These are phyloP conservation scores for Plumapathes pennacea DNA, from an alignment of 92 coral and sea anemone genomes.

Conservation along the genomic window DNA sequence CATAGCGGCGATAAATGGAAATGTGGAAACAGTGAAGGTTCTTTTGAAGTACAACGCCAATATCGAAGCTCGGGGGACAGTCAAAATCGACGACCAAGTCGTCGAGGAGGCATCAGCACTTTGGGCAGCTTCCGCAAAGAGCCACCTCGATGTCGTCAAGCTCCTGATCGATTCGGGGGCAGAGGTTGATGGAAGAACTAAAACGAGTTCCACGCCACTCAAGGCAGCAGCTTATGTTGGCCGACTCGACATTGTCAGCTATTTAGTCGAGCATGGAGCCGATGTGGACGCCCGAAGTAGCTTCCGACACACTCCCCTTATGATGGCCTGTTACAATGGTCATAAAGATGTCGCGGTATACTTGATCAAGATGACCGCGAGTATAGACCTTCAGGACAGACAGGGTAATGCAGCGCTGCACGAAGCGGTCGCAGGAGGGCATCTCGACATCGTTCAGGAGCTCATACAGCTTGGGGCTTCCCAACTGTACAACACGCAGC, in stretches of 20 bases:
- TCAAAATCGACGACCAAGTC: conserved; percentile 81
- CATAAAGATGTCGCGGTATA: conserved; percentile 70
- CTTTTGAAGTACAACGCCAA: conserved; percentile 71
- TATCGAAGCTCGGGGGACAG: conserved; percentile 74
- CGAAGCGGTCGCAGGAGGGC: conserved; percentile 75
- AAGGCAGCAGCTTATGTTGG: conserved; percentile 89
- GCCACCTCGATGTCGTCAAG: conserved; percentile 67
- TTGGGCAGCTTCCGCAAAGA: conserved; percentile 89
- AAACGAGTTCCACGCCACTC: conserved; percentile 80
- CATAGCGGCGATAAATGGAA: conserved; percentile 77
- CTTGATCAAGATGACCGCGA: conserved; percentile 61
- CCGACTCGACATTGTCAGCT: conserved; percentile 70
- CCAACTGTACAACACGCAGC: conserved; percentile 53
- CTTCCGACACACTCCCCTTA: conserved; percentile 79
- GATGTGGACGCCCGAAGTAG: conserved; percentile 74
- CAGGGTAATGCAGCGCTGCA: conserved; percentile 80
- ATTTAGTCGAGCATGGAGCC: conserved; percentile 72
- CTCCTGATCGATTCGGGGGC: conserved; percentile 62
- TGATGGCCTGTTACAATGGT: conserved; percentile 88
- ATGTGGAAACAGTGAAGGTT: conserved; percentile 63
- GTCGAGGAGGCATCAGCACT: conserved; percentile 75
- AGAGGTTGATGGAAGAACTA: conserved; percentile 73
- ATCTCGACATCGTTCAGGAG: conserved; percentile 71
- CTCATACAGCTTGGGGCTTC: conserved; percentile 46
- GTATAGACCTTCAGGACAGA: conserved; percentile 67